phyloP scores from a whole-genome alignment of 1,140 invertebrate genomes.

The Colletes gigas region DNA sequence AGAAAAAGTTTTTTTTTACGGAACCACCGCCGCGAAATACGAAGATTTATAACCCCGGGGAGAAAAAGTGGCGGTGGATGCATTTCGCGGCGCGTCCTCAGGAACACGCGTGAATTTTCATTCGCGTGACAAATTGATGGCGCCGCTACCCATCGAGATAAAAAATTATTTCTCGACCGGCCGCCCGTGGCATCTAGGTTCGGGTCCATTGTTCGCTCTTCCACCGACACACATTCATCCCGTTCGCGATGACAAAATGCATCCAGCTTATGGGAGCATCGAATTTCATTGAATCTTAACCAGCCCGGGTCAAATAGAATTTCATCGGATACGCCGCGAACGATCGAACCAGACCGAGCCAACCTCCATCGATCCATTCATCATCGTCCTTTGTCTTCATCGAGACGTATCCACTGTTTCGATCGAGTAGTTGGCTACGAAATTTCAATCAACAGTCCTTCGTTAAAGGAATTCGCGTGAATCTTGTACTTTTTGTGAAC shows the following conservation, averaged over 20 bases:
- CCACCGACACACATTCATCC: background rate
- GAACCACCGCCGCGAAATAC: background rate
- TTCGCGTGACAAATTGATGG: constrained; percentile 11
- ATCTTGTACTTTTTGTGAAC: too few relatives aligned
- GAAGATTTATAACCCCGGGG: background rate
- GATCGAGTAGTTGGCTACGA: too few relatives aligned
- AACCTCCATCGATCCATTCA: too few relatives aligned
- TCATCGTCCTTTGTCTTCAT: too few relatives aligned
- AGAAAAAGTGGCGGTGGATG: background rate
- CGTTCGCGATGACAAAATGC: background rate
- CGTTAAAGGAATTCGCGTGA: too few relatives aligned
- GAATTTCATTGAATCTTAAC: background rate
- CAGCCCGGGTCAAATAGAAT: background rate
- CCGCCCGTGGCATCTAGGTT: background rate
- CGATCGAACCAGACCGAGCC: too few relatives aligned
- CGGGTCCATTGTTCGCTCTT: background rate
- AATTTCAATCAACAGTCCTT: too few relatives aligned
- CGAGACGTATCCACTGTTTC: too few relatives aligned
- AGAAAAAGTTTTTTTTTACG: background rate
- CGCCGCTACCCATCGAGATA: background rate
- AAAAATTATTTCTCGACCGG: background rate
- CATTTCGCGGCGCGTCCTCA: background rate
- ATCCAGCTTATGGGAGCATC: background rate
- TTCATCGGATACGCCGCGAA: background rate
- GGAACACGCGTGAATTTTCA: constrained; percentile 13